Percentiles rank a stretch among this genome's conserved stretches.
These are phyloP conservation scores for Eucidaris tribuloides DNA, from an alignment of 35 echinoderm and acorn worm genomes.

Conservation along the genomic window DNA sequence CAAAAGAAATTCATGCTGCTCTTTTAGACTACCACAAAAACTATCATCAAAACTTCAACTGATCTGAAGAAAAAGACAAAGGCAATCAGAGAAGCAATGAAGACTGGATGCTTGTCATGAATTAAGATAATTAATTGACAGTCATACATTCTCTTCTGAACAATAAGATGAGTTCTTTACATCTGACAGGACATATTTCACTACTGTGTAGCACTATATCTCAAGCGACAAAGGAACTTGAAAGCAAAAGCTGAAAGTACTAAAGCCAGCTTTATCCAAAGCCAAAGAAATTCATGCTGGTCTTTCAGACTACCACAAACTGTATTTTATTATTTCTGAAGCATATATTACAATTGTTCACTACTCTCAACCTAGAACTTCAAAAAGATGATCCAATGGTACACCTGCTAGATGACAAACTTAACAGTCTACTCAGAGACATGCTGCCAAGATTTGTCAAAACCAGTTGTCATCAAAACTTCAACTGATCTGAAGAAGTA, in stretches of 20 bases:
- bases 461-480: slow-evolving; percentile 1
- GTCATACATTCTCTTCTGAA: too few relatives aligned
- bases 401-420: slow-evolving; percentile 20
- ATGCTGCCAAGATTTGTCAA: slow-evolving; percentile 40
- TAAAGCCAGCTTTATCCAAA: background rate
- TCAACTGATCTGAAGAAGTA: background rate
- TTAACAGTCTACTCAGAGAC: slow-evolving; percentile 16
- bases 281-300: slow-evolving; percentile 7
- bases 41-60: too few relatives aligned
- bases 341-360: slow-evolving; percentile 21
- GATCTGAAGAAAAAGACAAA: too few relatives aligned
- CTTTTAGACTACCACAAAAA: too few relatives aligned
- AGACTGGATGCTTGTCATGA: too few relatives aligned
- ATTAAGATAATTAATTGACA: too few relatives aligned
- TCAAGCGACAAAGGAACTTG: background rate
- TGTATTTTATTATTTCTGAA: slow-evolving; percentile 43
- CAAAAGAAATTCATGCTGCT: too few relatives aligned
- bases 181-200: too few relatives aligned
- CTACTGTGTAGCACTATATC: too few relatives aligned
- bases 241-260: slow-evolving; percentile 19
- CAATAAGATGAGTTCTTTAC: too few relatives aligned
- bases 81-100: too few relatives aligned
- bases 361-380: slow-evolving; percentile 27
- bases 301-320: slow-evolving; percentile 35
- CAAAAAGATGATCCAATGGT: slow-evolving; percentile 45